Conservation (phyloP, 2,113 vertebrate species). For the Mionectes macconnelli region DNA sequence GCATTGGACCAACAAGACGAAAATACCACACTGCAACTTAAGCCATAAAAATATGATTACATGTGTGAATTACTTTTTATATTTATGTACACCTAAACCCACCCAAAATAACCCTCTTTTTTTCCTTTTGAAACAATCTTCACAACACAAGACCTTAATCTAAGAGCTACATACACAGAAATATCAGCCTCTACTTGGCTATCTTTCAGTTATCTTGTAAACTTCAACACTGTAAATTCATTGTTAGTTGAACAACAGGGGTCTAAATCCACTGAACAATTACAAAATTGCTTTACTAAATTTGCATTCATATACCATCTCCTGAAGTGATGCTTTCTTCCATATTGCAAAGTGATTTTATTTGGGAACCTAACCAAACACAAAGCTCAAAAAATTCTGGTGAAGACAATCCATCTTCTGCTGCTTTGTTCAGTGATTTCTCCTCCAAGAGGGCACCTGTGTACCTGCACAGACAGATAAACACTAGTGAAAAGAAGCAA, state of each 20-base stretch:
- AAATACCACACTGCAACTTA: not conserved
- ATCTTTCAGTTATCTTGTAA: not conserved
- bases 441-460: constrained; percentile 85
- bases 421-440: constrained; percentile 77
- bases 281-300: not conserved
- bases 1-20: not conserved
- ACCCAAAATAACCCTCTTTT: not conserved
- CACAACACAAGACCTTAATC: not conserved
- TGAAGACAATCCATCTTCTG: constrained; percentile 83
- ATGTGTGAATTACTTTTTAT: not conserved
- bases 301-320: constrained; percentile 61
- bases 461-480: constrained; percentile 76
- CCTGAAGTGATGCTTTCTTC: constrained; percentile 83
- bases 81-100: not conserved
- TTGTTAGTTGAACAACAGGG: not conserved
- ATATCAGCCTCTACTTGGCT: not conserved
- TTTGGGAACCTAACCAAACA: constrained; percentile 82
- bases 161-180: not conserved
- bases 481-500: not conserved
- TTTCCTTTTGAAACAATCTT: not conserved
- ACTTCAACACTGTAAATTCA: not conserved
- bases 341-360: constrained; percentile 80
- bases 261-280: not conserved
- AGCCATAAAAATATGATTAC: not conserved
- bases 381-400: constrained; percentile 86